Conservation (phyloP, 2,797 vertebrate genomes). For the Macroramphosus scolopax region DNA sequence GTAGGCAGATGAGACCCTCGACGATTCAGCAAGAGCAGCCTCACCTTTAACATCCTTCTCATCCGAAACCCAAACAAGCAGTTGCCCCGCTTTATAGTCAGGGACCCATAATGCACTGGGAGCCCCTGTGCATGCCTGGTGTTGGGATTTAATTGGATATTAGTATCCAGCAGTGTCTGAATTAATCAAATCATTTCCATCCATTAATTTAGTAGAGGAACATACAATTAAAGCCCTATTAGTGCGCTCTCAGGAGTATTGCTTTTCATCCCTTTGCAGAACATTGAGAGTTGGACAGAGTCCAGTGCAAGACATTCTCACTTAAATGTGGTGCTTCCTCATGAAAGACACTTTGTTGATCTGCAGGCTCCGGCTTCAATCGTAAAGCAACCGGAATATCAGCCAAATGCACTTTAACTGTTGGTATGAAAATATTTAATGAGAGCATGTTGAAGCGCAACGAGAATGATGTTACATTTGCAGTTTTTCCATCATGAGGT, state of each 20-base stretch:
- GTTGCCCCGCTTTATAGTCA: slow-evolving; percentile 52
- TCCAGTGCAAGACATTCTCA: slow-evolving; percentile 72
- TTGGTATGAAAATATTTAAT: slow-evolving; percentile 8
- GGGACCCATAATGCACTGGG: slow-evolving; percentile 67
- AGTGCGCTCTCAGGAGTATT: slow-evolving; percentile 79
- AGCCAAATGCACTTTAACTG: slow-evolving; percentile 10
- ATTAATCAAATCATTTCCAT: slow-evolving; percentile 84
- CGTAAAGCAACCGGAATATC: slow-evolving; percentile 27
- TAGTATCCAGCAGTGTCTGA: slow-evolving; percentile 82
- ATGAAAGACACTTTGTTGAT: slow-evolving; percentile 28
- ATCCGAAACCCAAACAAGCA: slow-evolving; percentile 51
- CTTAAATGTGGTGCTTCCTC: slow-evolving; percentile 57
- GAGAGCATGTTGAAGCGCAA: background rate
- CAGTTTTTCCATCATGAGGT: no score
- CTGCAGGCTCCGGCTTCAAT: slow-evolving; percentile 36
- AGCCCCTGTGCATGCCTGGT: slow-evolving; percentile 68
- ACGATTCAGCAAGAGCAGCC: slow-evolving; percentile 40
- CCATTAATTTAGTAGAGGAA: slow-evolving; percentile 86
- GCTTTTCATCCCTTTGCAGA: slow-evolving; percentile 82
- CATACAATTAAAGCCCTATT: slow-evolving; percentile 85
- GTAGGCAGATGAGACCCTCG: slow-evolving; percentile 16
- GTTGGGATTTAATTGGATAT: slow-evolving; percentile 81
- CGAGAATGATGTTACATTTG: no score
- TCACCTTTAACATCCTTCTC: slow-evolving; percentile 43
- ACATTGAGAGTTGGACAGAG: slow-evolving; percentile 81